Conservation (phyloP, 2,888 invertebrate genomes). For the Himalopsyche japonica region DNA sequence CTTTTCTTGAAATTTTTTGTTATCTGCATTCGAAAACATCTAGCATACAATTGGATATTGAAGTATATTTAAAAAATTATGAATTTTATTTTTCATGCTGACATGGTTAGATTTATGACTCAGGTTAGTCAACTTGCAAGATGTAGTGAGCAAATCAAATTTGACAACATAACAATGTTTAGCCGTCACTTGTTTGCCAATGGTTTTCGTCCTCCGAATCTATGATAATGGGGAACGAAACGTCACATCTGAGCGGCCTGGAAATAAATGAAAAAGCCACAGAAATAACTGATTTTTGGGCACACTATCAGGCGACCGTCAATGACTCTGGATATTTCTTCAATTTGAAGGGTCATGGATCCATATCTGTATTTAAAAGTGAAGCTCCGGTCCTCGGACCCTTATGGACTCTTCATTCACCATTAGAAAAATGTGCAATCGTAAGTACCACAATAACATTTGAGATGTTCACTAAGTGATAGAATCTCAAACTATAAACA, state of each 20-base stretch:
- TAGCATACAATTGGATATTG: no score
- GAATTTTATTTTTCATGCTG: background rate
- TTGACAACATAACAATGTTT: background rate
- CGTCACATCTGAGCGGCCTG: constrained; percentile 70
- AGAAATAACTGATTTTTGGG: constrained; percentile 80
- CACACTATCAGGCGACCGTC: constrained; percentile 67
- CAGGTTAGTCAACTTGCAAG: background rate
- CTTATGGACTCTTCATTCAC: constrained; percentile 67
- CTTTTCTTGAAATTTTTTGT: no score
- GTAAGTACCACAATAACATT: constrained; percentile 51
- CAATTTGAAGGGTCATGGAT: constrained; percentile 60
- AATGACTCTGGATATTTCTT: constrained; percentile 60
- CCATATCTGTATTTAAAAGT: constrained; percentile 75
- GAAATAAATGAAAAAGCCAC: constrained; percentile 75
- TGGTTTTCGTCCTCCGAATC: background rate
- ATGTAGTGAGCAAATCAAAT: background rate
- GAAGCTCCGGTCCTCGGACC: constrained; percentile 68
- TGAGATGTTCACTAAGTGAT: no score
- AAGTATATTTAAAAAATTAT: no score
- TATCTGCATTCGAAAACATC: no score
- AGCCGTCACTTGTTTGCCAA: background rate
- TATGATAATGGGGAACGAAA: constrained; percentile 74
- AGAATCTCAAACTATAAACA: no score
- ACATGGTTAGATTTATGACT: background rate
- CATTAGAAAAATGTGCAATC: constrained; percentile 77